Percentiles rank a stretch among this genome's conserved stretches.
Evolutionary conservation across 2,888 invertebrate species (phyloP).

Genomic region (Melipona bicolor): DNA sequence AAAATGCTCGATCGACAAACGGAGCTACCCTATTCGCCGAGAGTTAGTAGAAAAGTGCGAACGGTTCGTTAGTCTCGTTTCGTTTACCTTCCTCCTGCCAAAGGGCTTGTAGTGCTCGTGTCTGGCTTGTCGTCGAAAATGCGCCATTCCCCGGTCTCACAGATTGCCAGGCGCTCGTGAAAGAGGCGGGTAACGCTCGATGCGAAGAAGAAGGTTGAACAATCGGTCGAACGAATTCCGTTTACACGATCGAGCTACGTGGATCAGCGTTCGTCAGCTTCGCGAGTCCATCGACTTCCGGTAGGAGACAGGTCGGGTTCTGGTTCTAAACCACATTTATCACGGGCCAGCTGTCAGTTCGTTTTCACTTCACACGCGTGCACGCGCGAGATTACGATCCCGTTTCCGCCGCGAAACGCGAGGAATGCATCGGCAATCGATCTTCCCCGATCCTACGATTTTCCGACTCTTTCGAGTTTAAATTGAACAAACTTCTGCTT

Average conservation of each 20-base stretch:
- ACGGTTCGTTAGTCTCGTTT: conserved; percentile 3
- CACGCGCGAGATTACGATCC: neutral
- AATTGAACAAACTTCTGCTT: too few relatives aligned
- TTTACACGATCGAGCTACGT: conserved; percentile 39
- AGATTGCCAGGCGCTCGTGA: neutral
- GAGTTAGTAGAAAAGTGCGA: neutral
- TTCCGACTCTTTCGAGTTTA: neutral
- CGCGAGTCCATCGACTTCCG: conserved; percentile 74
- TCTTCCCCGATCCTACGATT: neutral
- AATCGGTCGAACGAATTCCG: conserved; percentile 28
- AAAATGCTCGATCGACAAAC: neutral
- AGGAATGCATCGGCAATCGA: neutral
- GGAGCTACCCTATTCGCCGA: too few relatives aligned
- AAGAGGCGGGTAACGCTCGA: neutral
- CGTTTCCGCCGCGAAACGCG: neutral
- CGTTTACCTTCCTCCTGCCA: conserved; percentile 81
- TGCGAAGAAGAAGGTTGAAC: conserved; percentile 6
- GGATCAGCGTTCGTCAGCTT: conserved; percentile 77
- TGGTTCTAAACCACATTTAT: conserved; percentile 75
- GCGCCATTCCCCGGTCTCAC: conserved; percentile 76
- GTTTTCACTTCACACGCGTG: conserved; percentile 31
- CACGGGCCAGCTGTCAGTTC: conserved; percentile 39
- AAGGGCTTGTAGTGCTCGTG: conserved; percentile 82
- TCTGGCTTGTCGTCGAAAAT: conserved; percentile 78
- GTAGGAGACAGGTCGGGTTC: conserved; percentile 69